A percentile compares a stretch with the other conserved stretches of the same genome.
These are phyloP conservation scores for Dicranocentrus wangi DNA, from an alignment of 2,888 invertebrate genomes.

Conservation along the genomic window DNA sequence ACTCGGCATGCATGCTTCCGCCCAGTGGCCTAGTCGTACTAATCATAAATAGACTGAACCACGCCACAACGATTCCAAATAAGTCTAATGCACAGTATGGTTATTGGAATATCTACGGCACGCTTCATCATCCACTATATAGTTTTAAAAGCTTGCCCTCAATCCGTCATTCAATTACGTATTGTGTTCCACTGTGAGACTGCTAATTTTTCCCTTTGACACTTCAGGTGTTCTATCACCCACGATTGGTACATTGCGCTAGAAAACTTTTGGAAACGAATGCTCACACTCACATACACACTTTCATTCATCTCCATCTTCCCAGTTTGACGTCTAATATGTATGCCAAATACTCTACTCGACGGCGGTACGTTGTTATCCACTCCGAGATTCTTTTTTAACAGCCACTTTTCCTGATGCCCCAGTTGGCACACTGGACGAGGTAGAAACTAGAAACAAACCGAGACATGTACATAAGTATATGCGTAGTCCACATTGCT, in stretches of 20 bases:
- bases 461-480: neutral
- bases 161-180: constrained; percentile 30
- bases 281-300: neutral
- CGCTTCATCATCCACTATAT: neutral
- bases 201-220: constrained; percentile 15
- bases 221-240: constrained; percentile 32
- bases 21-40: no score
- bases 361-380: neutral
- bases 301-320: neutral
- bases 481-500: neutral
- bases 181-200: neutral
- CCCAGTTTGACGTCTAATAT: neutral
- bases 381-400: neutral
- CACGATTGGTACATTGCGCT: neutral
- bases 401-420: constrained; percentile 41
- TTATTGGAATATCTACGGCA: neutral
- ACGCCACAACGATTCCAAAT: no score
- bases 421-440: constrained; percentile 55
- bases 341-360: neutral
- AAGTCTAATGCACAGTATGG: neutral
- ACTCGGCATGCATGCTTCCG: no score
- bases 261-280: neutral
- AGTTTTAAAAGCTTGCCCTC: constrained; percentile 2
- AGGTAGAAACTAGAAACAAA: neutral
- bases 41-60: no score